Evolutionary conservation across 1,140 invertebrate genomes (phyloP), one percentile per base, ranked within the genome.

Genomic region (Pteromalus puparum): DNA sequence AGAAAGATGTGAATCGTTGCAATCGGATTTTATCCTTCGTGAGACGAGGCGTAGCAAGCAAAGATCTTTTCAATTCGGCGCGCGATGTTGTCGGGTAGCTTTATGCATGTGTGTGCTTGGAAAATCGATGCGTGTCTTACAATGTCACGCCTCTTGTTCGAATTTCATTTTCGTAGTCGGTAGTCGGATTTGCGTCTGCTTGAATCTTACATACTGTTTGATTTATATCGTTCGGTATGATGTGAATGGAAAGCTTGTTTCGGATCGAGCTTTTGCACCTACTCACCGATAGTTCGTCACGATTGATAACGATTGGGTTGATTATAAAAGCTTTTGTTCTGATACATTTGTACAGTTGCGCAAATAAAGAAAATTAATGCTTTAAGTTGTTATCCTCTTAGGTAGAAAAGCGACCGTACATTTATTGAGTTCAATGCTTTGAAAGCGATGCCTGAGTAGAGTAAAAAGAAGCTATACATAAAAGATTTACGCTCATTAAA

Each of bases 401-500:
- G 70, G 1, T n/a, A 30, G 15, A 73, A 73, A 30, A 24, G n/a
- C 18, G 34, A 2, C 6, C n/a, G 28, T 21, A 77, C 26, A 28
- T 53, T 53, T 13, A 42, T 76, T 2, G 46, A 1, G 73, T 34
- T 42, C 53, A 21, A 42, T 67, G 61, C 26, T 42, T 78, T 65
- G 15, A 67, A 78, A 42, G 53, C 61, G 46, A 78, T 38, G 38
- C 13, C 28, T 34, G 30, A 65, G 61, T 10, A 21, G 61, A 38
- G 53, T 18, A 38, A 67, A 78, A 78, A 38, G n/a, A 26, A 65
- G 12, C 48, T 2, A 13, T n/a, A n/a, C 30, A 70, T 67, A 26
- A 80, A 80, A 70, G 67, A 80, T 70, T 0, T 18, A 53, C 76
- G 46, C 78, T 80, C 67, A 81, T 81, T 81, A 81, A 81, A 81